Conservation (phyloP, 30 jellyfish, hydroid and myxozoan genomes). For the Turritopsis dohrnii region DNA sequence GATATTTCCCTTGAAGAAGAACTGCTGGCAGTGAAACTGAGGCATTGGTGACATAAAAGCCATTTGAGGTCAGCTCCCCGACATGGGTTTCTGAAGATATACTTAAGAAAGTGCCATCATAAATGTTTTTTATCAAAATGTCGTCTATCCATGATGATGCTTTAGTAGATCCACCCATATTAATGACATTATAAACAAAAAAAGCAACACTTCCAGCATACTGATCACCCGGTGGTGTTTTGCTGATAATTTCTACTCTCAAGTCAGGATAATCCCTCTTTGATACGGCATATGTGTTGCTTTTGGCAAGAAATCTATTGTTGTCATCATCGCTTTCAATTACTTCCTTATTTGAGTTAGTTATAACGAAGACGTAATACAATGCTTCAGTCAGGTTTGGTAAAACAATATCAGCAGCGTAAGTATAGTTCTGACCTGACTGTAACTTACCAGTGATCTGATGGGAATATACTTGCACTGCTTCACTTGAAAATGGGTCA, state of each 20-base stretch:
- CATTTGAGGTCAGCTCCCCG: neutral
- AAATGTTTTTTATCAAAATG: neutral
- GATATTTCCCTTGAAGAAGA: neutral
- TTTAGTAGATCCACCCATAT: constrained; percentile 8
- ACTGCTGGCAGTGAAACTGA: neutral
- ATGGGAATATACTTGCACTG: neutral
- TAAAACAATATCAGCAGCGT: neutral
- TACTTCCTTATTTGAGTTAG: neutral
- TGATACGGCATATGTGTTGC: neutral
- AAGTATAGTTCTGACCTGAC: constrained; percentile 3
- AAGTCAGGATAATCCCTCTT: neutral
- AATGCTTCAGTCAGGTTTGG: neutral
- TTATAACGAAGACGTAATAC: neutral
- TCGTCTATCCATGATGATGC: constrained; percentile 18
- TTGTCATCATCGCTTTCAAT: constrained; percentile 3
- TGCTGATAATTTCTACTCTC: neutral
- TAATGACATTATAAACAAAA: neutral
- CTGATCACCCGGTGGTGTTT: neutral
- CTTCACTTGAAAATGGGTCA: neutral
- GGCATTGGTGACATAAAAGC: neutral
- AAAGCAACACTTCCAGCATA: neutral
- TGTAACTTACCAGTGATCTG: constrained; percentile 17
- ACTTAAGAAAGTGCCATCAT: neutral
- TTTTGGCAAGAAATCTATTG: neutral
- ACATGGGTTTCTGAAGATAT: neutral